Evolutionary conservation across 2,888 invertebrate genomes (phyloP), one percentile per base, ranked within the genome.

Genomic region (Eueremaeus valkanovi): DNA sequence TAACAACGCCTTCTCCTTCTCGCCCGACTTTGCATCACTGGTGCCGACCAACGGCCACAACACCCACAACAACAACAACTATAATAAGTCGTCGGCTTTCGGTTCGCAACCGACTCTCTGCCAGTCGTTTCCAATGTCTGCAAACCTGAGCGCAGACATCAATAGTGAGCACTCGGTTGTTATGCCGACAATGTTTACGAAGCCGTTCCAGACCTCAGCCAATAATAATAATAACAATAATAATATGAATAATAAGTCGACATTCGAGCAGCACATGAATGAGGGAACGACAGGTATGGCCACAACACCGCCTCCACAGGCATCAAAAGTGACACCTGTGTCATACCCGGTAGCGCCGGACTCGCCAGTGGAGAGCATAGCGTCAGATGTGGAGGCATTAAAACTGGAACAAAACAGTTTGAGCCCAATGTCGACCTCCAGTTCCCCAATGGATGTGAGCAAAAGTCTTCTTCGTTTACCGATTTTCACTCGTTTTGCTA

Each of bases 401-500:
- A 79, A 78, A 49, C 45, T 79, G 63, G 77, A 70, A 16, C 61
- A 61, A 18, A 61, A 36, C 21, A 63, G 29, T 24, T 6, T 63
- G 27, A 73, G 73, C 36, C 73, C 73, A 9, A 33, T 63, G 18
- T 75, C 76, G 27, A 74, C 73, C 66, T 66, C 66, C 27, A 77
- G 73, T 55, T 76, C 75, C 36, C 75, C 79, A n/a, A 70, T 78
- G 76, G 78, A 78, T 73, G 73, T 76, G 13, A 78, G 74, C 42
- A 63, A 76, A 16, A 76, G 36, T 40, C 63, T 79, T 58, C 73
- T 61, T 5, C 77, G 79, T 18, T 73, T 79, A 66, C 79, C 79
- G n/a, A 77, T 79, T 42, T 79, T 79, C 76, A 78, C 76, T 66
- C 78, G 79, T 24, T 73, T 79, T 86, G 81, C 74, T 31, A 74